These are phyloP conservation scores for Etheostoma nigrum DNA, from an alignment of 2,797 vertebrate genomes.

Conservation along the genomic window DNA sequence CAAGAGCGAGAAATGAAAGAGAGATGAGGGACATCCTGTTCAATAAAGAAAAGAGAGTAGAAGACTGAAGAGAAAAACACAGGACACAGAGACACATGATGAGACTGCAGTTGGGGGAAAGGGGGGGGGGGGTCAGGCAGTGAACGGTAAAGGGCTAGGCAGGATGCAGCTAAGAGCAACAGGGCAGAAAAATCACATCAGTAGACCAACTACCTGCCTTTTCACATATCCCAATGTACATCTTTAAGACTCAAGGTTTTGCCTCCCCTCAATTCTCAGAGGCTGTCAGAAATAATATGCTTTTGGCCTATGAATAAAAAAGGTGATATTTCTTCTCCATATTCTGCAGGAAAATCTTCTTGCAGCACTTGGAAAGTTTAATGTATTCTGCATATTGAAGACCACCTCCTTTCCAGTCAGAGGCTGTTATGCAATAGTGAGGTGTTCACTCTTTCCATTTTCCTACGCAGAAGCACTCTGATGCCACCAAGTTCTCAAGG, in stretches of 20 bases:
- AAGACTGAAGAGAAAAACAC: conserved; percentile 32
- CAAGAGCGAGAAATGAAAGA: conserved; percentile 70
- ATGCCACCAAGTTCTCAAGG: conserved; percentile 76
- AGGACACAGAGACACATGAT: conserved; percentile 25
- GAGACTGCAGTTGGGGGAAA: conserved; percentile 16
- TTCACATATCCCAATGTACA: conserved; percentile 36
- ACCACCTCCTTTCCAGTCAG: conserved; percentile 69
- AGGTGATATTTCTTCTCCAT: conserved; percentile 53
- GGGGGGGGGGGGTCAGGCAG: background rate
- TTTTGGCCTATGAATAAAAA: conserved; percentile 43
- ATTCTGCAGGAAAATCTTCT: conserved; percentile 70
- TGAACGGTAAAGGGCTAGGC: conserved; percentile 18
- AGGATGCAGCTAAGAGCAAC: conserved; percentile 16
- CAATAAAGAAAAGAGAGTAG: conserved; percentile 39
- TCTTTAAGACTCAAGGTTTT: conserved; percentile 21
- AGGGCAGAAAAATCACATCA: conserved; percentile 4
- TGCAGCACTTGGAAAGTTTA: conserved; percentile 76
- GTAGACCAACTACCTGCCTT: conserved; percentile 28
- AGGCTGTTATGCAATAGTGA: conserved; percentile 74
- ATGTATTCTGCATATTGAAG: conserved; percentile 79
- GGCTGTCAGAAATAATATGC: conserved; percentile 47
- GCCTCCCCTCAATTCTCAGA: conserved; percentile 27
- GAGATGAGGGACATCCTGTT: conserved; percentile 68
- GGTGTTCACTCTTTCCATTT: conserved; percentile 82
- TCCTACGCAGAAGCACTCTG: conserved; percentile 64